phyloP scores from a whole-genome alignment of 2,797 vertebrate species.

The Ceyx erithaca region DNA sequence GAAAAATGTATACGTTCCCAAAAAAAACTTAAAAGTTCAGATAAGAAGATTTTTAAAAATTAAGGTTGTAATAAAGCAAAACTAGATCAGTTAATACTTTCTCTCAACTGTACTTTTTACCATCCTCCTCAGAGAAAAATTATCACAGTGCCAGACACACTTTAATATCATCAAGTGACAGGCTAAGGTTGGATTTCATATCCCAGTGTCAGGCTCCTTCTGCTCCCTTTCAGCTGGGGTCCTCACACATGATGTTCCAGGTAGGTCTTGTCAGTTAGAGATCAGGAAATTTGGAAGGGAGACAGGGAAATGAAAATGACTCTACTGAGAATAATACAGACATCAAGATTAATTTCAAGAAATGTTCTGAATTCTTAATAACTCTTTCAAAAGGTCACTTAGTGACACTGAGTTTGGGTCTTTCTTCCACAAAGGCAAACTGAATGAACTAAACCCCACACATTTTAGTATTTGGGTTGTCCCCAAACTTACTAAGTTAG shows the following conservation, averaged over 20 bases:
- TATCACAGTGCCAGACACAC: slow-evolving; percentile 25
- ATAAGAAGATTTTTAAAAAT: neutral
- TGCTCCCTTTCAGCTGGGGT: slow-evolving; percentile 51
- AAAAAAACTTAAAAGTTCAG: neutral
- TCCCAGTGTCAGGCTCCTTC: slow-evolving; percentile 53
- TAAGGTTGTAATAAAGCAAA: neutral
- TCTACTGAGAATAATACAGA: slow-evolving; percentile 50
- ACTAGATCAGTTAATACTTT: neutral
- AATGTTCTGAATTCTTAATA: slow-evolving; percentile 59
- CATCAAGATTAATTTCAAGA: slow-evolving; percentile 40
- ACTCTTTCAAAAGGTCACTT: slow-evolving; percentile 26
- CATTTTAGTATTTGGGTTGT: neutral
- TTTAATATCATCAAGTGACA: slow-evolving; percentile 67
- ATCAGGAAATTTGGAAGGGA: slow-evolving; percentile 65
- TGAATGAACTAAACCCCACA: neutral
- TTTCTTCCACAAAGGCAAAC: neutral
- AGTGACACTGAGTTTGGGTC: neutral
- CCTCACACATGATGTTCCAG: slow-evolving; percentile 29
- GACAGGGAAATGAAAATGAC: slow-evolving; percentile 44
- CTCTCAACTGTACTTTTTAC: neutral
- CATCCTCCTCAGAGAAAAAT: neutral
- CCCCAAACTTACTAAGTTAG: neutral
- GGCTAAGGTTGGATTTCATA: slow-evolving; percentile 61
- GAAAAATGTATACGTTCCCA: neutral
- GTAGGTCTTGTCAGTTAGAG: slow-evolving; percentile 60